phyloP scores from a whole-genome alignment of 92 coral and sea anemone genomes.

The Anthopleura xanthogrammica region DNA sequence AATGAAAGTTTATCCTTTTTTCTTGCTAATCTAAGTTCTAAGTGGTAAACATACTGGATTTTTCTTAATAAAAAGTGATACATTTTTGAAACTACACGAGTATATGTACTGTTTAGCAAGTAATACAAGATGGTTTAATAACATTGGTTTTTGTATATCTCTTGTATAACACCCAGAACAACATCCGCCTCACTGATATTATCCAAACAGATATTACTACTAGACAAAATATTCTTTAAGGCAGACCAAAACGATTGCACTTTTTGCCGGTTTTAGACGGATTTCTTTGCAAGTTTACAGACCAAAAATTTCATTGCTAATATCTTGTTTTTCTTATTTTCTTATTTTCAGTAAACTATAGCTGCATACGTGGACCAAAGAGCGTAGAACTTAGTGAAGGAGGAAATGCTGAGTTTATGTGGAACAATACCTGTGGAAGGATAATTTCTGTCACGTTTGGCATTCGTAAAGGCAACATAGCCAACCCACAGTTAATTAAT shows the following conservation, averaged over 20 bases:
- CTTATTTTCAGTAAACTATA: too few relatives aligned
- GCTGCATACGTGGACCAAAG: too few relatives aligned
- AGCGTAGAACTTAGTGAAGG: background rate
- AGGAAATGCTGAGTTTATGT: background rate
- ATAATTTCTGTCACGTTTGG: background rate
- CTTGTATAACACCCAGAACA: background rate
- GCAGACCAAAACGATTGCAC: background rate
- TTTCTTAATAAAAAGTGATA: conserved; percentile 12
- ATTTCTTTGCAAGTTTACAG: too few relatives aligned
- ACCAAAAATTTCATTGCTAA: too few relatives aligned
- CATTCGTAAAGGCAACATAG: background rate
- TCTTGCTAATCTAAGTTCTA: too few relatives aligned
- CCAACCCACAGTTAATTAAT: background rate
- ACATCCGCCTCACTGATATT: background rate
- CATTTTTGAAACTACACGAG: background rate
- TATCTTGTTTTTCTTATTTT: too few relatives aligned
- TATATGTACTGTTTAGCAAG: conserved; percentile 21
- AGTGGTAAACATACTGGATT: conserved; percentile 19
- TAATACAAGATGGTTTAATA: conserved; percentile 17
- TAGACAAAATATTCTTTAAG: too few relatives aligned
- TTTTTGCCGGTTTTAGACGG: too few relatives aligned
- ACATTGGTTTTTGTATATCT: conserved; percentile 2
- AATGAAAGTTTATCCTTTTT: too few relatives aligned
- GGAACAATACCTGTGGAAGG: background rate
- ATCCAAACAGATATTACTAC: too few relatives aligned